Conservation (phyloP, 1,140 invertebrate genomes). For the Drosophila ogumai region DNA sequence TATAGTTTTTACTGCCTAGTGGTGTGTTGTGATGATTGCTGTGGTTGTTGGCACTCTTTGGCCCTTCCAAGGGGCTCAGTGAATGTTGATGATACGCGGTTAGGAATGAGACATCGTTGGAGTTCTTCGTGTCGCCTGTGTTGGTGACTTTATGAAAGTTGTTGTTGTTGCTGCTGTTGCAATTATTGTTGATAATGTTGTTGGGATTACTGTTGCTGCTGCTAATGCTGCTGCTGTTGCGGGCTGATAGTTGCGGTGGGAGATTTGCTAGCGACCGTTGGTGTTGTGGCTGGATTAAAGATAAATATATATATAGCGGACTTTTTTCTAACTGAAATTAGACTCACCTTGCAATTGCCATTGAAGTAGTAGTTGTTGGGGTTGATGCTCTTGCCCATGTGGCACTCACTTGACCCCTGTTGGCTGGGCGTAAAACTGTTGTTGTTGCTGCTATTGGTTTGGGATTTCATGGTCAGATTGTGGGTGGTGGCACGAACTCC, state of each 20-base stretch:
- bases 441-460: constrained; percentile 44
- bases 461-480: constrained; percentile 59
- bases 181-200: constrained; percentile 46
- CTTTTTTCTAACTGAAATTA: not conserved
- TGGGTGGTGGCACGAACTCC: constrained; percentile 54
- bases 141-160: constrained; percentile 25
- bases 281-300: constrained; percentile 24
- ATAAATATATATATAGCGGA: too few species aligned
- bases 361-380: constrained; percentile 38
- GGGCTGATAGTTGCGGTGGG: constrained; percentile 52
- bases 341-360: constrained; percentile 48
- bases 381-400: constrained; percentile 35
- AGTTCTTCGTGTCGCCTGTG: constrained; percentile 32
- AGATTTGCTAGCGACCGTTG: constrained; percentile 49
- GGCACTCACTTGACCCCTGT: constrained; percentile 36
- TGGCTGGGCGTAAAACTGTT: constrained; percentile 40
- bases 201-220: constrained; percentile 29
- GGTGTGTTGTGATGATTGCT: constrained; percentile 41
- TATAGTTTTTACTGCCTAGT: constrained; percentile 64
- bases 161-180: constrained; percentile 23
- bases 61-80: constrained; percentile 50
- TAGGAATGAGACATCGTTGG: constrained; percentile 57
- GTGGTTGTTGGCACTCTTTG: constrained; percentile 46
- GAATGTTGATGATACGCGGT: constrained; percentile 37
- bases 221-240: constrained; percentile 47